Evolutionary conservation across 2,888 invertebrate species (phyloP), one percentile per base, ranked within the genome.

Genomic region (Mechanitis mazaeus): DNA sequence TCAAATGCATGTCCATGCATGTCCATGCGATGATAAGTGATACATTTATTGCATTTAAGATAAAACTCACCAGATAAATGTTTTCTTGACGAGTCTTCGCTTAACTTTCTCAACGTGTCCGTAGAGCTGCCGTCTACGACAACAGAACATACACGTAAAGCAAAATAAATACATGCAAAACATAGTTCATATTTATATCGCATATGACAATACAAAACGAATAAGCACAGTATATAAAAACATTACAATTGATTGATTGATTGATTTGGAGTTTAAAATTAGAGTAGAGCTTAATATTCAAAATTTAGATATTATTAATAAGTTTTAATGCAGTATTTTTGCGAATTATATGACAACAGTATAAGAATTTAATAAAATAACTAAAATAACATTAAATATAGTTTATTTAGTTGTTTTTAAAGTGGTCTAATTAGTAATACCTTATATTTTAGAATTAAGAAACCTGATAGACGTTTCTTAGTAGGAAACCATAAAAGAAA

Each of bases 41-140:
- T 54, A 20, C 33, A 45, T 58, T 20, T 54, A 7, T 31, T 54
- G 54, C 33, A 64, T 61, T 61, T 6, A 54, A 53, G 45, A 68
- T 70, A 60, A 68, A 72, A 77, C 87, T 84, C 78, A 91, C 91
- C 91, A 82, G 91, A 90, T 73, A 91, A 81, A 78, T 89, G 89
- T 84, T 90, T 91, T 83, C 91, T 84, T 66, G 90, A 90, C 68
- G 84, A 86, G 73, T 91, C 91, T 83, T 90, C 90, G 74, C 90
- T 91, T 70, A 85, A 80, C 75, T 89, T 91, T 80, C 91, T 84
- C 71, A 84, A 78, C 68, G 87, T 80, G 75, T 90, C 90, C 76
- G 88, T 78, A 46, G 87, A 81, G 70, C 90, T 86, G 84, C 87
- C 85, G 89, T 91, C 91, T 91, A 89, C 70, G 87, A 85, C 83